Conservation (phyloP, 2,113 vertebrate genomes). For the Nothoprocta perdicaria region DNA sequence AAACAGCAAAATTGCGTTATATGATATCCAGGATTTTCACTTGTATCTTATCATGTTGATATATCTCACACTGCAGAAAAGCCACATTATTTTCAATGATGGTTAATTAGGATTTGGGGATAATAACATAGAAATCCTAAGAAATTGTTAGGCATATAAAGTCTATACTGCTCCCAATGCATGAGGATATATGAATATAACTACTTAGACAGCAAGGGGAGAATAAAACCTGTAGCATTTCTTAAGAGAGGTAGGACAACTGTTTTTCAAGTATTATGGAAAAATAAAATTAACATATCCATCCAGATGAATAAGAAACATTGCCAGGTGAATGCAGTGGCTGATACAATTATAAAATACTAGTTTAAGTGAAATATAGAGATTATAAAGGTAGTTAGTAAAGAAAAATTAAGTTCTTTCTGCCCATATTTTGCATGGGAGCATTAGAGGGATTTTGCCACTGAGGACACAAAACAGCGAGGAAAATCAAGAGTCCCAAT, state of each 20-base stretch:
- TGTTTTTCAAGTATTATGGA: not conserved
- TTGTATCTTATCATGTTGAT: not conserved
- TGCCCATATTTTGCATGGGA: not conserved
- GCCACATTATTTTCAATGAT: constrained; percentile 50
- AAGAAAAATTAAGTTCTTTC: not conserved
- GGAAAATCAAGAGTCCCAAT: not conserved
- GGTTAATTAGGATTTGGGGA: constrained; percentile 60
- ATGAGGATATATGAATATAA: constrained; percentile 13
- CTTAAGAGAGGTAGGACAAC: constrained; percentile 50
- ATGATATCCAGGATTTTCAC: constrained; percentile 19
- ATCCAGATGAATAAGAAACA: not conserved
- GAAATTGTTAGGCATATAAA: not conserved
- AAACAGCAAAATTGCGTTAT: not conserved
- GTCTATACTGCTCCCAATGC: not conserved
- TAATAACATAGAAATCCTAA: constrained; percentile 37
- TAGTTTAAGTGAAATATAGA: not conserved
- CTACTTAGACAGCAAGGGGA: not conserved
- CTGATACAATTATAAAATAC: not conserved
- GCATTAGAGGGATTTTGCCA: not conserved
- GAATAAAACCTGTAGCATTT: constrained; percentile 24
- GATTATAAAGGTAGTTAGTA: not conserved
- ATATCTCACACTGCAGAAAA: constrained; percentile 13
- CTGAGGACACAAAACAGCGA: not conserved
- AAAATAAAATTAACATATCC: constrained; percentile 43
- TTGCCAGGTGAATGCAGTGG: not conserved